Evolutionary conservation across 37 sponge, comb jelly and placozoan species (phyloP).

Genomic region (Aphrocallistes beatrix): DNA sequence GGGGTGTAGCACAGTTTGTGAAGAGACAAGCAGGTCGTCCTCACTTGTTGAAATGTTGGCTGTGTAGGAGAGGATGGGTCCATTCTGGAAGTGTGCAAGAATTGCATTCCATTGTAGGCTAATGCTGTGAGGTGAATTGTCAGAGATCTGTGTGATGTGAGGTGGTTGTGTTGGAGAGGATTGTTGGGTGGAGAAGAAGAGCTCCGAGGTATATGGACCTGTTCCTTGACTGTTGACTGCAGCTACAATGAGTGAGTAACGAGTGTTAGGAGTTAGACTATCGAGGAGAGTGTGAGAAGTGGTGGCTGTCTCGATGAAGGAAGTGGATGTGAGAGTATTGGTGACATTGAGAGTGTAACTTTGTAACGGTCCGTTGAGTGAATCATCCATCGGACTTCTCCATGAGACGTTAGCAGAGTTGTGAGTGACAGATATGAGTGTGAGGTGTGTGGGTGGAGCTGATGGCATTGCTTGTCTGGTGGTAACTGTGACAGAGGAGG

Average conservation of each 20-base stretch:
- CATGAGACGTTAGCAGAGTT: background rate
- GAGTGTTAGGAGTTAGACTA: background rate
- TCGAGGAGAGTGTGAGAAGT: background rate
- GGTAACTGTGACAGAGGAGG: background rate
- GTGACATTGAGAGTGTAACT: background rate
- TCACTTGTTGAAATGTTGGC: background rate
- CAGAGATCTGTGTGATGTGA: background rate
- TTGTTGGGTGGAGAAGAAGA: background rate
- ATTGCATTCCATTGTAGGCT: background rate
- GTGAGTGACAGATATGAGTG: background rate
- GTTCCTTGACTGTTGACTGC: background rate
- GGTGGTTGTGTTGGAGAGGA: background rate
- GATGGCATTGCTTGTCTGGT: background rate
- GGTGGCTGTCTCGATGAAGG: background rate
- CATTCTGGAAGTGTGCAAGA: background rate
- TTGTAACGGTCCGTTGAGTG: background rate
- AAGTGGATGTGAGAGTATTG: background rate
- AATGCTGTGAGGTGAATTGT: background rate
- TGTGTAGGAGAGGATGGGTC: slow-evolving; percentile 3
- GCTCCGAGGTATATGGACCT: background rate
- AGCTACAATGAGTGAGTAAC: background rate
- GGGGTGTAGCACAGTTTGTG: background rate
- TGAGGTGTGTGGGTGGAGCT: background rate
- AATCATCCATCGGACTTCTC: background rate
- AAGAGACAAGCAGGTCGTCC: background rate